phyloP scores from a whole-genome alignment of 2,113 vertebrate genomes.

The Osmerus mordax region DNA sequence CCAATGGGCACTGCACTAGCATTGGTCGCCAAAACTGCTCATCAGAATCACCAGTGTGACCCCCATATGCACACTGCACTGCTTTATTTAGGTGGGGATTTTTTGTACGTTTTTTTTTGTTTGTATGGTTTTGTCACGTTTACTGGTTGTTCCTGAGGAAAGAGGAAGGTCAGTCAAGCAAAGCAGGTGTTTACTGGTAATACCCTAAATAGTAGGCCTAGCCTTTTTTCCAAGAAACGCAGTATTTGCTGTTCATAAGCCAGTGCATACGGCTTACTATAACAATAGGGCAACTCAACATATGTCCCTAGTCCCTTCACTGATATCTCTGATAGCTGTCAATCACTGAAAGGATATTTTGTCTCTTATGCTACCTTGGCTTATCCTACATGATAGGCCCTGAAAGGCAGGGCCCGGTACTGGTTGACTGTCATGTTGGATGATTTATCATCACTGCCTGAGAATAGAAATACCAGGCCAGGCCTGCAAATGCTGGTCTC shows the following conservation, averaged over 20 bases:
- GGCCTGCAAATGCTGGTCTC: too few species aligned
- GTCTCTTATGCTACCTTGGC: too few species aligned
- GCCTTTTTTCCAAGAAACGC: conserved; percentile 38
- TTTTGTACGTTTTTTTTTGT: not conserved
- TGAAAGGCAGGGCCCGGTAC: too few species aligned
- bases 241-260: not conserved
- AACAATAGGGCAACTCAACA: conserved; percentile 15
- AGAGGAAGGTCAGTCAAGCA: conserved; percentile 16
- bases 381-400: too few species aligned
- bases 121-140: conserved; percentile 8
- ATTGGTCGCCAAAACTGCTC: too few species aligned
- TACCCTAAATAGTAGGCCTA: conserved; percentile 18
- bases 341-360: too few species aligned
- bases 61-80: conserved; percentile 18
- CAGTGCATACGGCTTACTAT: conserved; percentile 25
- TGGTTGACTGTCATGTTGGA: too few species aligned
- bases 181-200: conserved; percentile 47
- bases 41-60: too few species aligned
- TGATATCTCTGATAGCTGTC: conserved; percentile 33
- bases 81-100: conserved; percentile 22
- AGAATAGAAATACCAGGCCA: too few species aligned
- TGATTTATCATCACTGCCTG: too few species aligned
- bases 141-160: conserved; percentile 31
- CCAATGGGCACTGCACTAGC: too few species aligned
- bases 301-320: conserved; percentile 19